Percentiles rank a stretch among this genome's conserved stretches.
Evolutionary conservation across 2,113 vertebrate genomes (phyloP).

Genomic region (Hystrix cristata): DNA sequence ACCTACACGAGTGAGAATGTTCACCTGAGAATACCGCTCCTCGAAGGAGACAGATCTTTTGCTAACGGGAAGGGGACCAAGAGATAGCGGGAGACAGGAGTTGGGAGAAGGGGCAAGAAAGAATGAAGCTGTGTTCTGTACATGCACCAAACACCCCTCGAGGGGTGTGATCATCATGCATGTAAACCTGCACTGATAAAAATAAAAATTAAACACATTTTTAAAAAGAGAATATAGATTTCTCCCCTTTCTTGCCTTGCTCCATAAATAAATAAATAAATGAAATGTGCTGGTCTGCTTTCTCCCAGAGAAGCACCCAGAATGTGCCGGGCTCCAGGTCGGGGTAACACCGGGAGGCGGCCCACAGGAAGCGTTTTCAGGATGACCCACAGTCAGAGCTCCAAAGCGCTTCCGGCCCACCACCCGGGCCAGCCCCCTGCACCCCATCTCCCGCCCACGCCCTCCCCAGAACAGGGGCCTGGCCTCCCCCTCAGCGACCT

Average conservation of each 20-base stretch:
- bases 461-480: background rate
- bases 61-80: too few species aligned
- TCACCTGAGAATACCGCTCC: background rate
- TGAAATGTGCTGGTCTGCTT: background rate
- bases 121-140: background rate
- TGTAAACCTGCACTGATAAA: background rate
- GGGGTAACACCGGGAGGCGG: fast-evolving
- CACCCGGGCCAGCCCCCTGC: fast-evolving
- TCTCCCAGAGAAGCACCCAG: background rate
- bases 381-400: background rate
- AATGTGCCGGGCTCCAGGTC: fast-evolving
- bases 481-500: background rate
- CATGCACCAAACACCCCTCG: too few species aligned
- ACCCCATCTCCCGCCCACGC: fast-evolving
- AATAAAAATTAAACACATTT: background rate
- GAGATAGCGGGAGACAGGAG: too few species aligned
- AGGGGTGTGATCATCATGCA: fast-evolving
- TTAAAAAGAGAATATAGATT: background rate
- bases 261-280: background rate
- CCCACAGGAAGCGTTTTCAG: background rate
- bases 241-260: background rate
- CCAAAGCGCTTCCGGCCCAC: background rate
- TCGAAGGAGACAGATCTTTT: background rate
- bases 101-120: too few species aligned
- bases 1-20: background rate